Percentiles rank a stretch among this genome's conserved stretches.
phyloP scores from a whole-genome alignment of 2,113 vertebrate species.

The Phyllopteryx taeniolatus region DNA sequence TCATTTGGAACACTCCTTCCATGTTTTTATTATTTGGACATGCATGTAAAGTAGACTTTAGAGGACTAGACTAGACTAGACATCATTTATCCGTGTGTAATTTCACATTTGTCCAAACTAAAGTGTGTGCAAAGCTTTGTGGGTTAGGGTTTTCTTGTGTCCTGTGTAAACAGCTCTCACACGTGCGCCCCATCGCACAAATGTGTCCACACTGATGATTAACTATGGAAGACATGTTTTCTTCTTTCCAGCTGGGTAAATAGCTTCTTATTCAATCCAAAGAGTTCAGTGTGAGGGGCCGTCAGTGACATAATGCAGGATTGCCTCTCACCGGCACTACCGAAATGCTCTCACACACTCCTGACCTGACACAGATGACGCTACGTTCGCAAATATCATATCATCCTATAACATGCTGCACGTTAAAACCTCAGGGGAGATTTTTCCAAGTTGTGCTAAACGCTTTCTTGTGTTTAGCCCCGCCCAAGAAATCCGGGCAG shows the following conservation, averaged over 20 bases:
- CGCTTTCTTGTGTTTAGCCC: no score
- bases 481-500: no score
- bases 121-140: constrained; percentile 10
- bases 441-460: no score
- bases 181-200: constrained; percentile 2
- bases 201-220: constrained; percentile 16
- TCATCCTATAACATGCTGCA: no score
- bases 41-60: constrained; percentile 1
- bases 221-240: constrained; percentile 2
- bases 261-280: background rate
- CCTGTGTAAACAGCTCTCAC: constrained; percentile 10
- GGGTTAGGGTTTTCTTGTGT: constrained; percentile 8
- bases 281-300: background rate
- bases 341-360: no score
- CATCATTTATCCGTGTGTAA: constrained; percentile 15
- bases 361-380: no score
- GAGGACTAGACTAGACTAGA: constrained; percentile 16
- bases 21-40: constrained; percentile 1
- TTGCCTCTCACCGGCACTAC: no score
- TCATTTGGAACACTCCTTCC: background rate
- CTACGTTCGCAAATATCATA: no score
- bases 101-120: background rate
- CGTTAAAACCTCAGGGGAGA: no score
- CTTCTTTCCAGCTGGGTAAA: background rate
- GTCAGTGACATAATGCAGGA: no score